Evolutionary conservation across 92 coral and sea anemone species (phyloP), one percentile per base, ranked within the genome.

Genomic region (Epizoanthus illoricatus): DNA sequence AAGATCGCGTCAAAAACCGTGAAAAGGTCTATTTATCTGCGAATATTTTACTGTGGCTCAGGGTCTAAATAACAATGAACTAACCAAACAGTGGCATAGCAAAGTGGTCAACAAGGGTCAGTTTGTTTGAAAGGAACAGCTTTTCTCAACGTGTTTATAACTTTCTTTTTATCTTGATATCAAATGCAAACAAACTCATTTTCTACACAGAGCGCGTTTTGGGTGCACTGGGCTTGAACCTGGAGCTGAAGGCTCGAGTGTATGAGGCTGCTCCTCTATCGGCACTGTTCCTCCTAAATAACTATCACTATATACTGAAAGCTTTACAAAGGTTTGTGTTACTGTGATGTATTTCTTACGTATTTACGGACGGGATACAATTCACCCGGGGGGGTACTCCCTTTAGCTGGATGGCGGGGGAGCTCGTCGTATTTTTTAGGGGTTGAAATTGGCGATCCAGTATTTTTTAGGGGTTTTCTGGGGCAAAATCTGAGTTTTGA

Each of bases 151-250:
- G 12, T 18, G 39, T 86, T 23, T 36, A n/a, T 40, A 7, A 18
- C 13, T 24, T 74, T 15, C 80, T 20, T 64, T 19, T 64, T 28
- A 64, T 64, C 23, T 64, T 19, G 69, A 28, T 19, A 7, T 15
- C 11, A 65, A 36, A 21, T 11, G 33, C 28, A 65, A 21, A 8
- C 40, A 9, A 3, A 7, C 33, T 28, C n/a, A 47, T 56, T 47
- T 12, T 69, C 70, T 89, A 59, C 59, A 11, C 84, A 95, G 99
- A 90, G 58, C 98, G 99, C 60, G 99, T 97, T 15, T 92, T 97
- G 23, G 99, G 96, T 62, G 98, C 99, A 9, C 87, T 97, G 23
- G 98, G 99, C 5, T 91, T 97, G 76, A 97, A 93, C 70, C 90
- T 97, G 24, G 97, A 97, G 84, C 89, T 97, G 63, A 97, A 97